These are phyloP conservation scores for Sarcoramphus papa DNA, from an alignment of 2,797 vertebrate genomes.

Conservation along the genomic window DNA sequence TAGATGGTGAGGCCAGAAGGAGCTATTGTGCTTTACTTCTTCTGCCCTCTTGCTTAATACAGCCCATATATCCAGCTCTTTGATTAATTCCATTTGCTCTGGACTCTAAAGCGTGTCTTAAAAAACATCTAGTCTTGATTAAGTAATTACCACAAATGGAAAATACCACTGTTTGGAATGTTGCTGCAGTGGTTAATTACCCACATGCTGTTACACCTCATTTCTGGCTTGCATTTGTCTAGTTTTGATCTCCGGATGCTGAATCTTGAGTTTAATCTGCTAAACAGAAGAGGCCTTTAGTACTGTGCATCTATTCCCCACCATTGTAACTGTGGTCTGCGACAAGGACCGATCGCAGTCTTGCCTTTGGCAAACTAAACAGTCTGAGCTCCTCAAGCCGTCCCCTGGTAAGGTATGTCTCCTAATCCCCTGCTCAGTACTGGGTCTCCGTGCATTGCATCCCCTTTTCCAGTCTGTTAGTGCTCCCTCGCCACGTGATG, in stretches of 20 bases:
- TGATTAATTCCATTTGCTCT: background rate
- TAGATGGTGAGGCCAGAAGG: background rate
- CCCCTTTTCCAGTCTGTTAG: background rate
- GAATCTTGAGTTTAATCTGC: background rate
- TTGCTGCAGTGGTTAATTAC: conserved; percentile 21
- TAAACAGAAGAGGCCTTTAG: background rate
- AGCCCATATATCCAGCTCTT: background rate
- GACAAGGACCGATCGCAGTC: background rate
- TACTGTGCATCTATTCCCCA: accelerated
- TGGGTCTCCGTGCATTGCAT: accelerated
- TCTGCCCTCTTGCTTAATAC: background rate
- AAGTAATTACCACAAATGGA: conserved; percentile 29
- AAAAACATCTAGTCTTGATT: conserved; percentile 10
- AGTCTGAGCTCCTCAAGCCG: background rate
- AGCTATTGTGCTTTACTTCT: background rate
- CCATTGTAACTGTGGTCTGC: background rate
- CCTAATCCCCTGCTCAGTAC: background rate
- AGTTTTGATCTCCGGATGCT: background rate
- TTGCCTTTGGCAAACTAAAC: background rate
- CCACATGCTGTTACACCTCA: background rate
- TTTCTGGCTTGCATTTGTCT: background rate
- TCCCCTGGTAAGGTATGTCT: background rate
- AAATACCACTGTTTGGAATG: background rate
- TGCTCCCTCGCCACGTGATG: background rate
- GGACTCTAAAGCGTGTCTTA: background rate